phyloP scores from a whole-genome alignment of 2,888 invertebrate species.

The Psylliodes chrysocephalus region DNA sequence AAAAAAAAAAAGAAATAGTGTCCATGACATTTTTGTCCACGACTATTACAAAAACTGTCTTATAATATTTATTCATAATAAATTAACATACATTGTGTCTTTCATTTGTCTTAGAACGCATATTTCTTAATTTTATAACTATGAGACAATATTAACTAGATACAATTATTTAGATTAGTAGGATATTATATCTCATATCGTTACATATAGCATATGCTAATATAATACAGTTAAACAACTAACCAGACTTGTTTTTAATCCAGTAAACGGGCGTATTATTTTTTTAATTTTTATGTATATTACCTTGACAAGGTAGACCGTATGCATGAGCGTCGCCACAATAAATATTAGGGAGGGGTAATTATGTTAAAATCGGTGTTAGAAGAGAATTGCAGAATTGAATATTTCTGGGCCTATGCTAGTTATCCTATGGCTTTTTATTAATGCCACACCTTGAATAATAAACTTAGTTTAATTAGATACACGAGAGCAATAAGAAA shows the following conservation, averaged over 20 bases:
- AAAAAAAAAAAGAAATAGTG: background rate
- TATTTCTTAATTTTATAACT: conserved; percentile 6
- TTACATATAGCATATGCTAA: conserved; percentile 1
- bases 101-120: background rate
- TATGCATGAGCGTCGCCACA: background rate
- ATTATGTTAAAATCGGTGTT: no score
- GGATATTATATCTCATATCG: background rate
- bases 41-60: conserved; percentile 9
- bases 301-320: conserved; percentile 16
- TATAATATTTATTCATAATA: conserved; percentile 13
- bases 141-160: background rate
- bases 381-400: no score
- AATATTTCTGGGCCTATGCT: no score
- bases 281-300: conserved; percentile 14
- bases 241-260: conserved; percentile 18
- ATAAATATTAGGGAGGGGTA: no score
- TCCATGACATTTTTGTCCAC: conserved; percentile 24
- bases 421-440: no score
- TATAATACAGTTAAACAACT: conserved; percentile 14
- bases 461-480: no score
- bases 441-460: no score
- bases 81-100: conserved; percentile 18
- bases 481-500: no score
- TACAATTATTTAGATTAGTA: background rate
- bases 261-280: background rate